Evolutionary conservation across 2,113 vertebrate genomes (phyloP), one percentile per base, ranked within the genome.

Genomic region (Rhabdornis inornatus): DNA sequence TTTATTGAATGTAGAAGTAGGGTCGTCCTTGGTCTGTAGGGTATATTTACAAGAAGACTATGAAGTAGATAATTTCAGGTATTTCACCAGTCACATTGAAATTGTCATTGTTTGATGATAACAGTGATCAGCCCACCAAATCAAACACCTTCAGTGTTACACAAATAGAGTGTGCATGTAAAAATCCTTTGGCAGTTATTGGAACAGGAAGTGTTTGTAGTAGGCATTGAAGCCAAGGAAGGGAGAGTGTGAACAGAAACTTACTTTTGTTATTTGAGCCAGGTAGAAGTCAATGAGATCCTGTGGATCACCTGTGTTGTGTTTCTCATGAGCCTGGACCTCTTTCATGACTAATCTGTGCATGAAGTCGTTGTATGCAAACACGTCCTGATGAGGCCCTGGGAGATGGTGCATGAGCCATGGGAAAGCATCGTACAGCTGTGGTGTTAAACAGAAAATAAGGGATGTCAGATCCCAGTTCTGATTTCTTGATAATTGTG

Each of bases 281-380:
- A 97, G 86, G 66, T 97, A 98, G 90, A 96, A 97, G 59, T 89
- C 96, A 64, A 98, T 96, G 74, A 98, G 79, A 69, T 97, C 96
- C 71, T 64, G 77, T 56, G 94, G 80, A 21, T 89, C 80, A 7
- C 59, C 77, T 35, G 83, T 13, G 0, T 69, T 64, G 33, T 47
- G n/a, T 59, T 39, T 95, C 28, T 96, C 89, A 9, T 97, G 95
- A 22, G 27, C 61, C 55, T 66, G 80, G 33, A 97, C 80, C 55
- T 98, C 95, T 2, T 82, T 85, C 56, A 5, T 35, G 71, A 97
- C 83, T 15, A 96, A 81, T 57, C 19, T 64, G 64, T 86, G 72
- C 87, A 98, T 65, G 77, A 90, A 94, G 59, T 95, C 7, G 0
- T 11, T 96, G 87, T 91, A 37, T 13, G 84, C 83, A 77, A 97